Conservation (phyloP, 2,113 vertebrate genomes). For the Brachypteracias leptosomus region DNA sequence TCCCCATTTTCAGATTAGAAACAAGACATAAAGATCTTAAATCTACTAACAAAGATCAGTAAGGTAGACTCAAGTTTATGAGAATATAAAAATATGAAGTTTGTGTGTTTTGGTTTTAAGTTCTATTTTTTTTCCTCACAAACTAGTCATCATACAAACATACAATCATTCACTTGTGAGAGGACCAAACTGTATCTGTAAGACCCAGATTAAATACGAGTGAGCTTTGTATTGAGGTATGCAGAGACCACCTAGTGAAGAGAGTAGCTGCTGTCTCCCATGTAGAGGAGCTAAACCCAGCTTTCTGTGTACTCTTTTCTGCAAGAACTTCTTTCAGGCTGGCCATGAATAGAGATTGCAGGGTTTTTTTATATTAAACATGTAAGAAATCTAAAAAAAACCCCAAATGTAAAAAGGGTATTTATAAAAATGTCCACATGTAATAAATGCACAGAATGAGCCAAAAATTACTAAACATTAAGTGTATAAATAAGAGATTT, state of each 20-base stretch:
- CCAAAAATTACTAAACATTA: not conserved
- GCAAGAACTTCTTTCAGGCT: not conserved
- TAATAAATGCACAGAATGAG: not conserved
- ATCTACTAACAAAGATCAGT: not conserved
- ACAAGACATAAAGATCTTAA: not conserved
- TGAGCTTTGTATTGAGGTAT: not conserved
- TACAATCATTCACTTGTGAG: not conserved
- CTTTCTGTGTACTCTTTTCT: not conserved
- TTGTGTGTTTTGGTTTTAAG: rapidly evolving
- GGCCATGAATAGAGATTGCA: not conserved
- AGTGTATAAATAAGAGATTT: not conserved
- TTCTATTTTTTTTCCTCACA: not conserved
- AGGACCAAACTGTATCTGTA: not conserved
- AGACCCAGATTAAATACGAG: not conserved
- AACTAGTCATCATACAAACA: not conserved
- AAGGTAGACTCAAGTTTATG: not conserved
- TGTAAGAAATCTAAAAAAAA: not conserved
- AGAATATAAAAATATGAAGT: not conserved
- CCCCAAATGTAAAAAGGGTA: not conserved
- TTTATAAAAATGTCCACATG: not conserved
- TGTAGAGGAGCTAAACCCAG: not conserved
- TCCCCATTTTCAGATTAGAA: not conserved
- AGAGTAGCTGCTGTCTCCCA: not conserved
- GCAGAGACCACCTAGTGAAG: not conserved
- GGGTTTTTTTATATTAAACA: not conserved